These are phyloP conservation scores for Ascidia mentula DNA, from an alignment of 23 tunicate species.

Conservation along the genomic window DNA sequence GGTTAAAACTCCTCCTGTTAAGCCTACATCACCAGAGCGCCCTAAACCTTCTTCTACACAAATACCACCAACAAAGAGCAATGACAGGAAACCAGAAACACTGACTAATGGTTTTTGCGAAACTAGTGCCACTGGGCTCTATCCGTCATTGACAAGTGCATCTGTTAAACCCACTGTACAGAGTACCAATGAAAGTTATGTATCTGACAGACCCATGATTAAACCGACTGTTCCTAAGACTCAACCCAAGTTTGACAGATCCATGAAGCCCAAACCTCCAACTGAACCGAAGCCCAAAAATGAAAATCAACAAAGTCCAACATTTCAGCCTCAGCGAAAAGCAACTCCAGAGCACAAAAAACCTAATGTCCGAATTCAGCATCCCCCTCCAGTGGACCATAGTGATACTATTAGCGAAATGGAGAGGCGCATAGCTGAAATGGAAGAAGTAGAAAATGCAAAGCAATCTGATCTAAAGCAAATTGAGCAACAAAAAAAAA, in stretches of 20 bases:
- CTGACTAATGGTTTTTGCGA: neutral
- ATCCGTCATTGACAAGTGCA: neutral
- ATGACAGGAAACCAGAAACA: neutral
- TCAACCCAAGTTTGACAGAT: conserved; percentile 10
- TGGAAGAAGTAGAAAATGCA: conserved; percentile 52
- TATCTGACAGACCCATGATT: neutral
- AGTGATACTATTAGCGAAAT: neutral
- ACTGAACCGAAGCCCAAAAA: neutral
- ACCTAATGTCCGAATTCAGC: neutral
- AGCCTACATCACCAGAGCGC: neutral
- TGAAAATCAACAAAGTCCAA: neutral
- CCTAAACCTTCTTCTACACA: neutral
- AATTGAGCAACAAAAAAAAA: conserved; percentile 43
- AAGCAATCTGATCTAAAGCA: conserved; percentile 33
- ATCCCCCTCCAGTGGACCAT: neutral
- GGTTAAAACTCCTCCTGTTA: neutral
- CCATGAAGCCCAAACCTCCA: conserved; percentile 14
- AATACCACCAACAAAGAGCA: neutral
- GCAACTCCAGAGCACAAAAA: neutral
- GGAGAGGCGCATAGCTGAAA: conserved; percentile 14
- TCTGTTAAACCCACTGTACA: neutral
- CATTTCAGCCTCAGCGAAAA: neutral
- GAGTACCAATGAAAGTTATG: neutral
- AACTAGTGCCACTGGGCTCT: neutral
- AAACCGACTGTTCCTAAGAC: conserved; percentile 9